Percentiles rank a stretch among this genome's conserved stretches.
Conservation (phyloP, 1,140 invertebrate genomes). For the Daktulosphaira vitifoliae region DNA sequence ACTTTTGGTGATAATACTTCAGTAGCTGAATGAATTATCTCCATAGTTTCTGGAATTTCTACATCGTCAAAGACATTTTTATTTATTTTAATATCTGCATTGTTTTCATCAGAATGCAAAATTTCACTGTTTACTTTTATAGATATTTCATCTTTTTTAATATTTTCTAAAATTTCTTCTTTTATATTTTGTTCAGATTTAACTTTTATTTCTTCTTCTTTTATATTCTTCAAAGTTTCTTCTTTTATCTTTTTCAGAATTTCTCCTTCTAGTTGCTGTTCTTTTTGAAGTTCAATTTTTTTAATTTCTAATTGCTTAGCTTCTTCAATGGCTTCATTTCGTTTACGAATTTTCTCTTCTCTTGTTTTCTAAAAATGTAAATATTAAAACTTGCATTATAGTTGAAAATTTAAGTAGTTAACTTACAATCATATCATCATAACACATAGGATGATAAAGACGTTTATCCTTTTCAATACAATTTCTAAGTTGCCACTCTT, state of each 20-base stretch:
- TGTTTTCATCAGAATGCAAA: conserved; percentile 51
- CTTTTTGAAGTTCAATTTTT: conserved; percentile 28
- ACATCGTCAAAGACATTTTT: conserved; percentile 49
- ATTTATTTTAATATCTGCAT: conserved; percentile 61
- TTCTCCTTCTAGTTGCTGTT: conserved; percentile 6
- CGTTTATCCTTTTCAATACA: conserved; percentile 67
- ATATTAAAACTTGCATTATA: neutral
- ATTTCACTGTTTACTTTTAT: conserved; percentile 29
- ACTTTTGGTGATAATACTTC: conserved; percentile 44
- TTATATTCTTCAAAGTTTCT: conserved; percentile 38
- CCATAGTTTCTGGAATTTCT: conserved; percentile 55
- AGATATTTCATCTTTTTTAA: conserved; percentile 35
- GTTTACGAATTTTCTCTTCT: conserved; percentile 20
- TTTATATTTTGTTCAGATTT: no score
- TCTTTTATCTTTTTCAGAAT: conserved; percentile 11
- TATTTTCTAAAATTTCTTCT: conserved; percentile 26
- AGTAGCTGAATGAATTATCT: conserved; percentile 68
- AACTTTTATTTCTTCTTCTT: conserved; percentile 39
- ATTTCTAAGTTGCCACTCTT: conserved; percentile 88
- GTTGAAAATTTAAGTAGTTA: no score
- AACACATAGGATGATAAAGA: conserved; percentile 84
- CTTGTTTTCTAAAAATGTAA: conserved; percentile 1
- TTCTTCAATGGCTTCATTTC: conserved; percentile 34
- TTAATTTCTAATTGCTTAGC: conserved; percentile 22
- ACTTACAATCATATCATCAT: conserved; percentile 75